Evolutionary conservation across 2,113 vertebrate species (phyloP).

Genomic region (Ondatra zibethicus): DNA sequence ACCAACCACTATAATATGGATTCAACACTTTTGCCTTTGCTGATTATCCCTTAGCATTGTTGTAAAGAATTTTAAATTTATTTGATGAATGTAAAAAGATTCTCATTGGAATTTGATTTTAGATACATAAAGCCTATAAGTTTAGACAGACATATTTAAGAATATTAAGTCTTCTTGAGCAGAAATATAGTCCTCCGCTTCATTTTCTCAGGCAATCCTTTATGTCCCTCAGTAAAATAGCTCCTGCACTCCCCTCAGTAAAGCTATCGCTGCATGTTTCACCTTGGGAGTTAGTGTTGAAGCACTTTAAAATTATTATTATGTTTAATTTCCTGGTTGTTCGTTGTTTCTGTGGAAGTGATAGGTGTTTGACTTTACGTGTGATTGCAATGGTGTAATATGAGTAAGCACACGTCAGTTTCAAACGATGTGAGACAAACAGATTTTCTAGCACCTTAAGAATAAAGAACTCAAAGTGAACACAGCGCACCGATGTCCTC

Average conservation of each 20-base stretch:
- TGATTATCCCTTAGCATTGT: background rate
- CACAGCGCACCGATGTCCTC: background rate
- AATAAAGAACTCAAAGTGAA: slow-evolving; percentile 13
- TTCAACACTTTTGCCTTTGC: background rate
- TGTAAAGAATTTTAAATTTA: background rate
- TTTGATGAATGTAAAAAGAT: background rate
- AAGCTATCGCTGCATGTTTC: background rate
- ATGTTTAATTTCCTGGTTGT: slow-evolving; percentile 7
- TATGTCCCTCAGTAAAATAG: slow-evolving; percentile 14
- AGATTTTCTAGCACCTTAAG: slow-evolving; percentile 14
- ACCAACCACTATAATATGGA: background rate
- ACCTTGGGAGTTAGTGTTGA: background rate
- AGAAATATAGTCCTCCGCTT: slow-evolving; percentile 17
- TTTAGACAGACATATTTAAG: slow-evolving; percentile 8
- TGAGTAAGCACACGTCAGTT: slow-evolving; percentile 34
- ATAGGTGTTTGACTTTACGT: background rate
- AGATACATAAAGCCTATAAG: slow-evolving; percentile 19
- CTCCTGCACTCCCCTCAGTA: background rate
- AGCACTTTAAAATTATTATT: background rate
- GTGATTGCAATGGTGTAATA: background rate
- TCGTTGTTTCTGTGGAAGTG: background rate
- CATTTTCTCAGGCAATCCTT: background rate
- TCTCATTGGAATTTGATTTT: slow-evolving; percentile 6
- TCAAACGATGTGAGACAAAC: background rate
- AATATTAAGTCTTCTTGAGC: background rate